These are phyloP conservation scores for Frankliniella fusca DNA, from an alignment of 2,888 invertebrate genomes.

Conservation along the genomic window DNA sequence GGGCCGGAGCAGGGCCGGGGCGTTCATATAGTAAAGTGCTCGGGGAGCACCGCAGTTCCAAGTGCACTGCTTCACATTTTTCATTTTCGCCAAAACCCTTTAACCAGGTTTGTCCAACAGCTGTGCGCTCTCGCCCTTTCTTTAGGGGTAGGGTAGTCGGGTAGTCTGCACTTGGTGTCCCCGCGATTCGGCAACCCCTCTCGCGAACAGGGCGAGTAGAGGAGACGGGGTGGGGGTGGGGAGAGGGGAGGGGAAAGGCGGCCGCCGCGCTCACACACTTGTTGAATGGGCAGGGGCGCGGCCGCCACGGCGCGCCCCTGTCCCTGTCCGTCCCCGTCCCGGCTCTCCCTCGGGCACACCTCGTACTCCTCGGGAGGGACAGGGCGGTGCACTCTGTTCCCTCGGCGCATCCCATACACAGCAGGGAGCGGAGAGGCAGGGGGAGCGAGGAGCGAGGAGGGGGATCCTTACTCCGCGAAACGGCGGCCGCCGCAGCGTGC, in stretches of 20 bases:
- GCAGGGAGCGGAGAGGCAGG: not conserved
- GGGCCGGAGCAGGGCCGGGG: too few species aligned
- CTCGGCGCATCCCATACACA: too few species aligned
- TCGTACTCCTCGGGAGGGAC: not conserved
- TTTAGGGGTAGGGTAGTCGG: too few species aligned
- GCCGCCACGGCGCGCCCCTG: not conserved
- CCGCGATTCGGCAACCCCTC: not conserved
- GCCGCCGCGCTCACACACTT: not conserved
- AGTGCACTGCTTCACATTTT: too few species aligned
- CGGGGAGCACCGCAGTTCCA: too few species aligned
- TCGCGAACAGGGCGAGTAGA: not conserved
- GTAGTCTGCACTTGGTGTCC: too few species aligned
- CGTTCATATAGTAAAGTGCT: too few species aligned
- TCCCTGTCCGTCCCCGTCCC: not conserved
- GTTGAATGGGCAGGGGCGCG: not conserved
- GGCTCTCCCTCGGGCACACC: too few species aligned
- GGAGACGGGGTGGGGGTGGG: too few species aligned
- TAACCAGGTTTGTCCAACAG: too few species aligned
- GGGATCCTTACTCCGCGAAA: not conserved
- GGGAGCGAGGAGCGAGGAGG: not conserved
- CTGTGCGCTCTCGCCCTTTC: too few species aligned
- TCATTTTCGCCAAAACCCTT: too few species aligned
- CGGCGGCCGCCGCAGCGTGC: conserved; percentile 18
- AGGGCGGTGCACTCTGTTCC: not conserved
- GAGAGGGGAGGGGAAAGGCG: not conserved